Percentiles rank a stretch among this genome's conserved stretches.
phyloP scores from a whole-genome alignment of 2,888 invertebrate genomes.

The Stictocephala bisonia region DNA sequence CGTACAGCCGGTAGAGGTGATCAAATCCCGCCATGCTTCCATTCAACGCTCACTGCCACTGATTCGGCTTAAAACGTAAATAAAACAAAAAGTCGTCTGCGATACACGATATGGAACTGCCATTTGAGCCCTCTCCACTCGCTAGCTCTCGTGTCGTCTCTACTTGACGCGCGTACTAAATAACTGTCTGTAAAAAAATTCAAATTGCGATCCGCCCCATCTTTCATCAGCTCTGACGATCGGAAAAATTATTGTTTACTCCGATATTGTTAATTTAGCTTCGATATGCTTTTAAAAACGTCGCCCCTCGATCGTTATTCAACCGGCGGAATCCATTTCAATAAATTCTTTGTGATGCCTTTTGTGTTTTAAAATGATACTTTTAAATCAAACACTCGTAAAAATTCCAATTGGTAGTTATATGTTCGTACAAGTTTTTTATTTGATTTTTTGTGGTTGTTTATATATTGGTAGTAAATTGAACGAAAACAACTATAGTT shows the following conservation, averaged over 20 bases:
- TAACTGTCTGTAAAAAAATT: constrained; percentile 38
- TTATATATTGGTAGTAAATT: too few species aligned
- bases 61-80: constrained; percentile 46
- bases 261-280: constrained; percentile 40
- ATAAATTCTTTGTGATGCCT: constrained; percentile 5
- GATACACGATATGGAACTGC: constrained; percentile 37
- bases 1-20: too few species aligned
- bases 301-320: constrained; percentile 12
- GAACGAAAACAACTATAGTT: too few species aligned
- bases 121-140: constrained; percentile 28
- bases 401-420: too few species aligned
- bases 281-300: constrained; percentile 34
- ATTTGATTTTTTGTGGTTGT: background rate
- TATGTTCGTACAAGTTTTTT: too few species aligned
- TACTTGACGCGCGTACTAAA: constrained; percentile 10
- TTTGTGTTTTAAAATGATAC: constrained; percentile 19
- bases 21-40: constrained; percentile 41
- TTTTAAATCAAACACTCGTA: constrained; percentile 3
- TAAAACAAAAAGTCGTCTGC: constrained; percentile 42
- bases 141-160: constrained; percentile 9
- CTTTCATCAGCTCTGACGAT: constrained; percentile 35
- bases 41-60: constrained; percentile 38
- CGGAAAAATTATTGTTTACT: constrained; percentile 37
- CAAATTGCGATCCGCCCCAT: constrained; percentile 25
- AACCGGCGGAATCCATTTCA: background rate